These are phyloP conservation scores for Micromys minutus DNA, from an alignment of 2,113 vertebrate genomes.

Conservation along the genomic window DNA sequence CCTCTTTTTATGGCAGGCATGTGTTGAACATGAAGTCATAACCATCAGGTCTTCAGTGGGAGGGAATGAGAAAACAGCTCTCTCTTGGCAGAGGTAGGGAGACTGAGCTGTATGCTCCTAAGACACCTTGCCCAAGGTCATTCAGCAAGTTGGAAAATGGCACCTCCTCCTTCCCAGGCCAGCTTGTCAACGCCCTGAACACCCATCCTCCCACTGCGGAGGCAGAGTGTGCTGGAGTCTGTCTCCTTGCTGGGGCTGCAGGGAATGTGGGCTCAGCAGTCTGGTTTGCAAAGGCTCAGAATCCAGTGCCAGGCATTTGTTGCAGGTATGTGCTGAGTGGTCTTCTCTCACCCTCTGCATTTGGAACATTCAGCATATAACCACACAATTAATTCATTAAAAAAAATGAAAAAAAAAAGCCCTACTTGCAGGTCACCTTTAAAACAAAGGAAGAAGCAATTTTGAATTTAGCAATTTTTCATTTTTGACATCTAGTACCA, in stretches of 20 bases:
- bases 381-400: slow-evolving; percentile 81
- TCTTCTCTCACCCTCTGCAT: slow-evolving; percentile 68
- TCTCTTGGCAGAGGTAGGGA: not conserved
- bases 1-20: not conserved
- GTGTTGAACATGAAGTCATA: not conserved
- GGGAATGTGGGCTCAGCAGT: slow-evolving; percentile 71
- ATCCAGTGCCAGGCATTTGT: slow-evolving; percentile 70
- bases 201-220: not conserved
- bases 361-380: slow-evolving; percentile 81
- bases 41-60: not conserved
- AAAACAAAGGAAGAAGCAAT: slow-evolving; percentile 82
- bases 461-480: slow-evolving; percentile 82
- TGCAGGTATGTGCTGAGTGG: slow-evolving; percentile 77
- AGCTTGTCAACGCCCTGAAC: not conserved
- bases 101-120: not conserved
- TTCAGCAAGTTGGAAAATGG: not conserved
- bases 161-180: not conserved
- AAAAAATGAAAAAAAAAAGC: slow-evolving; percentile 59
- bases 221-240: not conserved
- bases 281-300: slow-evolving; percentile 47
- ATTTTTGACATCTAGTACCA: slow-evolving; percentile 78
- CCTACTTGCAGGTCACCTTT: slow-evolving; percentile 78
- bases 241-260: not conserved
- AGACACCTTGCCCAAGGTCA: slow-evolving; percentile 25
- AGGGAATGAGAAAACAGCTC: not conserved